These are phyloP conservation scores for Ecdyonurus torrentis DNA, from an alignment of 2,888 invertebrate genomes.

Conservation along the genomic window DNA sequence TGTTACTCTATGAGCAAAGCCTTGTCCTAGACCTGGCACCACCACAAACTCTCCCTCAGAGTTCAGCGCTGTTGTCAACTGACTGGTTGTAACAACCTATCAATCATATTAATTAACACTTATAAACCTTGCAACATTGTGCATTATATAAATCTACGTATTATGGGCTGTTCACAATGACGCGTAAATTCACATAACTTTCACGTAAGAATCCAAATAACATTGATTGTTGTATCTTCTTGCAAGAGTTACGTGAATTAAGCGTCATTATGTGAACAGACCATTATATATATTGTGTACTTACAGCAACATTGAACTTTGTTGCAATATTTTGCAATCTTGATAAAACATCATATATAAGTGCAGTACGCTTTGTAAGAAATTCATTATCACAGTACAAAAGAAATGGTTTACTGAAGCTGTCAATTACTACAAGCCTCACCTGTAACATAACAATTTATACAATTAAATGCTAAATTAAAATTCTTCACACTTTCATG, in stretches of 20 bases:
- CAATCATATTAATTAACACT: too few species aligned
- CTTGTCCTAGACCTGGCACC: neutral
- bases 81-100: neutral
- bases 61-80: neutral
- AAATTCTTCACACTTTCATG: too few species aligned
- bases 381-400: neutral
- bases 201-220: too few species aligned
- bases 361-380: neutral
- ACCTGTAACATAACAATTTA: too few species aligned
- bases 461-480: too few species aligned
- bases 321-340: neutral
- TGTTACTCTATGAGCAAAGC: neutral
- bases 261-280: too few species aligned
- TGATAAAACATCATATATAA: neutral
- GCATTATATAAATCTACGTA: too few species aligned
- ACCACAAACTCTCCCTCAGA: neutral
- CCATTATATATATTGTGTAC: neutral
- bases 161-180: too few species aligned
- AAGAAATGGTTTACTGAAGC: neutral
- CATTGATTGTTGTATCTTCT: too few species aligned
- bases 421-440: neutral
- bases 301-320: neutral
- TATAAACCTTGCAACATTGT: too few species aligned
- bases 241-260: too few species aligned
- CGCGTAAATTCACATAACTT: too few species aligned